A percentile compares a stretch with the other conserved stretches of the same genome.
These are phyloP conservation scores for Leuctra nigra DNA, from an alignment of 2,888 invertebrate genomes.

Conservation along the genomic window DNA sequence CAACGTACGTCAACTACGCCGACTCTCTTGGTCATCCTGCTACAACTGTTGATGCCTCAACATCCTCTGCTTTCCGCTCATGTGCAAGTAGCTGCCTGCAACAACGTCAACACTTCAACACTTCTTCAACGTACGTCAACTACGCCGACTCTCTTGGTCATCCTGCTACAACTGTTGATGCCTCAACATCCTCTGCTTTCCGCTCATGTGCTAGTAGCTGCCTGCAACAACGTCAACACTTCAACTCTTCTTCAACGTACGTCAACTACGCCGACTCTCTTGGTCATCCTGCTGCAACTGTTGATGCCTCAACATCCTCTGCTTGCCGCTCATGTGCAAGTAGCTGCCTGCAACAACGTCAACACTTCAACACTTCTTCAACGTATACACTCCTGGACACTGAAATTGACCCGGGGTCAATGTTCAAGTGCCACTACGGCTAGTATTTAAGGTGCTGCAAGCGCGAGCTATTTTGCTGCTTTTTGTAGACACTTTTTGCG, in stretches of 20 bases:
- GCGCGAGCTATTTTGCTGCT: no score
- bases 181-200: slow-evolving; percentile 23
- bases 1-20: no score
- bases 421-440: no score
- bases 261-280: slow-evolving; percentile 59
- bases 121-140: no score
- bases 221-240: slow-evolving; percentile 5
- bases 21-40: slow-evolving; percentile 42
- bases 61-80: slow-evolving; percentile 24
- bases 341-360: slow-evolving; percentile 15
- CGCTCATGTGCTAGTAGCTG: slow-evolving; percentile 23
- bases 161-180: slow-evolving; percentile 27
- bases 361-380: no score
- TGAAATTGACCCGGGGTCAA: no score
- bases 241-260: no score
- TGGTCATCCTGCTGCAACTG: slow-evolving; percentile 28
- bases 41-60: slow-evolving; percentile 26
- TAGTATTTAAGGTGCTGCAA: no score
- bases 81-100: slow-evolving; percentile 21
- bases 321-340: slow-evolving; percentile 23
- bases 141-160: slow-evolving; percentile 52
- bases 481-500: no score
- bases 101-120: no score
- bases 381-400: no score
- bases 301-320: slow-evolving; percentile 24